phyloP scores from a whole-genome alignment of 2,113 vertebrate genomes.

The Carassius auratus region DNA sequence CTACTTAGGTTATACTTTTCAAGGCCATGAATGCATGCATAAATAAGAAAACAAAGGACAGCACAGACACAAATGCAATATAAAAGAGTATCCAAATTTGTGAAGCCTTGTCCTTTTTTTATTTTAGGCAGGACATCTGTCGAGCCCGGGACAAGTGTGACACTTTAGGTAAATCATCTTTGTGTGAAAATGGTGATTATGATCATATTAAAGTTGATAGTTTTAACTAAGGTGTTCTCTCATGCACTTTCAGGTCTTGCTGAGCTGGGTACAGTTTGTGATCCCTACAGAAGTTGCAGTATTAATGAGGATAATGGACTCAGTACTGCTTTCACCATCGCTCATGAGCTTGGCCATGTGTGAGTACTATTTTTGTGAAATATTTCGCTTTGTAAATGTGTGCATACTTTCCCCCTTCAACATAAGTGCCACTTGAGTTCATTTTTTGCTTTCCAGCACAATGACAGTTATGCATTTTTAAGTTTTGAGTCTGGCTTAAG shows the following conservation, averaged over 20 bases:
- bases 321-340: slow-evolving; percentile 97
- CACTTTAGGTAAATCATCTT: slow-evolving; percentile 87
- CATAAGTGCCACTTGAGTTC: not conserved
- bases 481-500: not conserved
- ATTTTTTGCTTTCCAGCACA: not conserved
- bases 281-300: slow-evolving; percentile 95
- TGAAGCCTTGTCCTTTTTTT: slow-evolving; percentile 38
- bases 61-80: not conserved
- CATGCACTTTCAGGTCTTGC: slow-evolving; percentile 83
- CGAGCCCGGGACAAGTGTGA: slow-evolving; percentile 97
- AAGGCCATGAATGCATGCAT: not conserved
- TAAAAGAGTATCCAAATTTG: slow-evolving; percentile 4
- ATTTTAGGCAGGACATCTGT: slow-evolving; percentile 94
- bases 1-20: not conserved
- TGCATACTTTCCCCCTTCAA: not conserved
- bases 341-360: slow-evolving; percentile 98
- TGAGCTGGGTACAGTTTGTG: slow-evolving; percentile 95
- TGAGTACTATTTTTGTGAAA: slow-evolving; percentile 73
- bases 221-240: not conserved
- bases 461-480: not conserved
- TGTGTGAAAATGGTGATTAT: not conserved
- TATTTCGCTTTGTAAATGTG: not conserved
- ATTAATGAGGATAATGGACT: slow-evolving; percentile 97
- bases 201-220: not conserved
- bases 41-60: not conserved